A percentile compares a stretch with the other conserved stretches of the same genome.
phyloP scores from a whole-genome alignment of 1,140 invertebrate species.

The Drosophila jambulina region DNA sequence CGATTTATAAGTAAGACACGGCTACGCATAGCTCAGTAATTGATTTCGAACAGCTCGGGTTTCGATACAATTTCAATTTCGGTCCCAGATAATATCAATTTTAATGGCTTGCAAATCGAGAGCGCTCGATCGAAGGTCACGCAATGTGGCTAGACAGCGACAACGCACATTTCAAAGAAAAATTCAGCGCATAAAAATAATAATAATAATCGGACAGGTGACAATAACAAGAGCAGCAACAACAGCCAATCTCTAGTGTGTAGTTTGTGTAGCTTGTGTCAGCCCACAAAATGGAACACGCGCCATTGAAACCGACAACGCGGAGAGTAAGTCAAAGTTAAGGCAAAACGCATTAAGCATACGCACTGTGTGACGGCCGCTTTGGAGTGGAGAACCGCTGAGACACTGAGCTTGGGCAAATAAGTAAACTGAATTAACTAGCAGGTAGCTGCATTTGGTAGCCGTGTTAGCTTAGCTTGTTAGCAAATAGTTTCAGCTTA shows the following conservation, averaged over 20 bases:
- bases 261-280: constrained; percentile 55
- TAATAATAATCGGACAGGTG: constrained; percentile 77
- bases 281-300: constrained; percentile 69
- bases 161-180: constrained; percentile 72
- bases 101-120: constrained; percentile 77
- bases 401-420: constrained; percentile 21
- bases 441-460: constrained; percentile 58
- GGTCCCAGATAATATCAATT: constrained; percentile 47
- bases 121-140: constrained; percentile 62
- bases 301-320: constrained; percentile 56
- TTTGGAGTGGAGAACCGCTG: constrained; percentile 39
- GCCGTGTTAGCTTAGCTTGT: constrained; percentile 65
- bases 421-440: constrained; percentile 60
- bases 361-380: constrained; percentile 66
- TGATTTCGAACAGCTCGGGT: constrained; percentile 69
- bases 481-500: constrained; percentile 65
- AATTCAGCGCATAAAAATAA: constrained; percentile 30
- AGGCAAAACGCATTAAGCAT: constrained; percentile 65
- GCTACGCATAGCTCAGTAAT: constrained; percentile 69
- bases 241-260: constrained; percentile 16
- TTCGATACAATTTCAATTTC: constrained; percentile 70
- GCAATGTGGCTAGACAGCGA: constrained; percentile 49
- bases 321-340: constrained; percentile 45
- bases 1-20: constrained; percentile 31
- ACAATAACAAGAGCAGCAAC: constrained; percentile 74